Evolutionary conservation across 2,113 vertebrate species (phyloP).

Genomic region (Toxotes jaculatrix): DNA sequence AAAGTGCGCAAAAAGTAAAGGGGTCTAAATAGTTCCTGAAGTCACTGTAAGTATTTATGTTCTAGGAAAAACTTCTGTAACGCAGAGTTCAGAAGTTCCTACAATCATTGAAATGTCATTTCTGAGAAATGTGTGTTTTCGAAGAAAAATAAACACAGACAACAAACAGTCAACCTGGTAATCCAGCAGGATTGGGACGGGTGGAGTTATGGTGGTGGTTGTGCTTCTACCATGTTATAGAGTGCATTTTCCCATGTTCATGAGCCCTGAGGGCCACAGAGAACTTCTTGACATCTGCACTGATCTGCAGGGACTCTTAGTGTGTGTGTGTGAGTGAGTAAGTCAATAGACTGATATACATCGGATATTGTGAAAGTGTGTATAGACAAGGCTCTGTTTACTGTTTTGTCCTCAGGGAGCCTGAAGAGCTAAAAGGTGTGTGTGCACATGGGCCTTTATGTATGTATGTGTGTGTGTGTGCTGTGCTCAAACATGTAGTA

Average conservation of each 20-base stretch:
- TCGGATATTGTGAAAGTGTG: conserved; percentile 30
- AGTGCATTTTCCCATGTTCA: conserved; percentile 16
- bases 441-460: not conserved
- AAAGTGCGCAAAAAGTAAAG: too few species aligned
- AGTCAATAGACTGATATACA: conserved; percentile 20
- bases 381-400: conserved; percentile 42
- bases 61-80: not conserved
- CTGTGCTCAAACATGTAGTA: conserved; percentile 31
- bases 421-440: conserved; percentile 21
- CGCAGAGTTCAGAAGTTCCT: not conserved
- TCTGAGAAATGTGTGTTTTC: too few species aligned
- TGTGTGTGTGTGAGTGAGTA: conserved; percentile 15
- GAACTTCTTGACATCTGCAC: conserved; percentile 51
- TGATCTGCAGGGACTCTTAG: conserved; percentile 6
- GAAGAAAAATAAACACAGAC: not conserved
- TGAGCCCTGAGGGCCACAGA: not conserved
- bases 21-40: too few species aligned
- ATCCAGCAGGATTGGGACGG: conserved; percentile 2
- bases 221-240: not conserved
- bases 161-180: not conserved
- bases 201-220: not conserved
- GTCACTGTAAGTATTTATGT: not conserved
- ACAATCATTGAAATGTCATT: not conserved
- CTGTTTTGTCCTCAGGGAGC: conserved; percentile 31
- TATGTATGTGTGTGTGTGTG: not conserved